These are phyloP conservation scores for Atrichornis clamosus DNA, from an alignment of 2,113 vertebrate species.

Conservation along the genomic window DNA sequence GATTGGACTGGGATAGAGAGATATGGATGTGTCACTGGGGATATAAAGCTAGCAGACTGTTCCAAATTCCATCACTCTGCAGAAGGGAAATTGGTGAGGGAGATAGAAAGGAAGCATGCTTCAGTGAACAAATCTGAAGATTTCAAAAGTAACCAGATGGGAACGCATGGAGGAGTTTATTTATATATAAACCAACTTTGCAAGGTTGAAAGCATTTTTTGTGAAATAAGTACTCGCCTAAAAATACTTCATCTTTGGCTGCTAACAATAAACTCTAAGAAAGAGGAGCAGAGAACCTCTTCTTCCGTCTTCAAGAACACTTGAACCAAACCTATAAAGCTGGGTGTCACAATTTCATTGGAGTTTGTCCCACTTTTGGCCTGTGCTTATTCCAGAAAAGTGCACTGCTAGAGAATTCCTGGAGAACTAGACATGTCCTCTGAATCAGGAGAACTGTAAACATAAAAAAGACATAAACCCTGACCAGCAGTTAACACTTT, in stretches of 20 bases:
- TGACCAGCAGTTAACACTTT: background rate
- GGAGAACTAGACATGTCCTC: background rate
- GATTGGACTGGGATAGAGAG: background rate
- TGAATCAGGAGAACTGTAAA: background rate
- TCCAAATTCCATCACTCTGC: background rate
- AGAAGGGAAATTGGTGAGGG: background rate
- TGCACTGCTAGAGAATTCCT: background rate
- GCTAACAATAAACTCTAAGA: background rate
- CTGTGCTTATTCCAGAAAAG: background rate
- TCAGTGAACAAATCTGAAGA: background rate
- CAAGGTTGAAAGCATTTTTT: constrained; percentile 1
- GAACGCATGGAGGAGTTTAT: background rate
- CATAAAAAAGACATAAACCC: background rate
- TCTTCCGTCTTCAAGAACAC: background rate
- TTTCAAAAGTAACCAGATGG: constrained; percentile 34
- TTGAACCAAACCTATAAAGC: background rate
- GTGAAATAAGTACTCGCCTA: background rate
- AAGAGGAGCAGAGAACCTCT: background rate
- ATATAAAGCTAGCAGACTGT: background rate
- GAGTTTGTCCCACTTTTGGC: background rate
- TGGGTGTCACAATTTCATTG: background rate
- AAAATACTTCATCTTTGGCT: background rate
- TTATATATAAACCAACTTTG: constrained; percentile 7
- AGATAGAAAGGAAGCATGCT: background rate
- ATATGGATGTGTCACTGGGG: background rate